These are phyloP conservation scores for Bubalus kerabau DNA, from an alignment of 2,113 vertebrate genomes.

Conservation along the genomic window DNA sequence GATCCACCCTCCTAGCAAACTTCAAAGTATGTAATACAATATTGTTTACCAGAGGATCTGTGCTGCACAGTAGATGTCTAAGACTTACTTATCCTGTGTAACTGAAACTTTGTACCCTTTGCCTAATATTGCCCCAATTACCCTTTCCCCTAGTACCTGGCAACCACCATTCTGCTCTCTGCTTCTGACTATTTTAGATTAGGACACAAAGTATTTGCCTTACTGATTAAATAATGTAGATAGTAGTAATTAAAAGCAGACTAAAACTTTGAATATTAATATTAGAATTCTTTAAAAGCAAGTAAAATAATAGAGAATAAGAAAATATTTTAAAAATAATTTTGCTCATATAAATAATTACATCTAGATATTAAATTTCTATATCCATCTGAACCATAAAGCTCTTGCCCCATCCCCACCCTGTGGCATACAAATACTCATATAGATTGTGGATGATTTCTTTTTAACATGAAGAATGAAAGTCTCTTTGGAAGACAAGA, in stretches of 20 bases:
- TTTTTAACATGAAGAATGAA: not conserved
- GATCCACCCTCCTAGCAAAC: not conserved
- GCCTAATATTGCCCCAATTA: not conserved
- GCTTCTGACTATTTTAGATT: not conserved
- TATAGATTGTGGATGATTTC: not conserved
- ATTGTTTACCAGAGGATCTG: not conserved
- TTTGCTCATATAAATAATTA: not conserved
- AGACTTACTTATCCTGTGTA: not conserved
- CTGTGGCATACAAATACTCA: not conserved
- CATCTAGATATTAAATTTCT: not conserved
- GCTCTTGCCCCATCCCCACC: not conserved
- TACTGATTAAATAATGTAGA: not conserved
- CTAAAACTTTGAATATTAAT: not conserved
- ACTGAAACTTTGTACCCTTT: not conserved
- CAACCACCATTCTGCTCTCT: not conserved
- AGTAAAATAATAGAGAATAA: not conserved
- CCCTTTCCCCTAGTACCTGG: not conserved
- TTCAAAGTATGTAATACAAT: not conserved
- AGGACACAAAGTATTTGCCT: not conserved
- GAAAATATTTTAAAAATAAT: not conserved
- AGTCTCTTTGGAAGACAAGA: not conserved
- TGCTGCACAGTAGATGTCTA: not conserved
- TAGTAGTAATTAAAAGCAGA: conserved; percentile 5
- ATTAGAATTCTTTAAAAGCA: not conserved
- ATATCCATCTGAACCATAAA: not conserved